Conservation (phyloP, 64 coral and sea anemone genomes). For the Exaiptasia diaphana region DNA sequence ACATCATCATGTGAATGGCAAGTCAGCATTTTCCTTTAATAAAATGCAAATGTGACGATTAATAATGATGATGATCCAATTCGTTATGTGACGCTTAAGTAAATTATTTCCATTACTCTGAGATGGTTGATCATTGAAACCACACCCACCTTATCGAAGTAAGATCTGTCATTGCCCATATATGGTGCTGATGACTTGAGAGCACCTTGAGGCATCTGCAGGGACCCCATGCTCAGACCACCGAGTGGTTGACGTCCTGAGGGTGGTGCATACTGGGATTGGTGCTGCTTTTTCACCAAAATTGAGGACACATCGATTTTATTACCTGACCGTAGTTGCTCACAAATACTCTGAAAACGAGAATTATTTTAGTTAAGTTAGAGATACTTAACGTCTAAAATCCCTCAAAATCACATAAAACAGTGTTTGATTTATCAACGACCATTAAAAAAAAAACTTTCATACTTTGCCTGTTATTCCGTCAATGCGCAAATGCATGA, state of each 20-base stretch:
- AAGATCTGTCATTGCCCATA: background rate
- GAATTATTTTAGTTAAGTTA: background rate
- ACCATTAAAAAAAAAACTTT: too few species aligned
- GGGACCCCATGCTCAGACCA: background rate
- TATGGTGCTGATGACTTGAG: background rate
- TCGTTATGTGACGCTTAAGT: too few species aligned
- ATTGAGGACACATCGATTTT: conserved; percentile 59
- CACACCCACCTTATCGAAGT: background rate
- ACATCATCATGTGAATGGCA: too few species aligned
- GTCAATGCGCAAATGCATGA: background rate
- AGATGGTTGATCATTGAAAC: too few species aligned
- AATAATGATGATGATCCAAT: too few species aligned
- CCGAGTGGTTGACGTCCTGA: background rate
- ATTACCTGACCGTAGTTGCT: conserved; percentile 58
- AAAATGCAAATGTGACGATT: too few species aligned
- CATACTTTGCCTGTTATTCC: too few species aligned
- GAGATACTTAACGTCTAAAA: background rate
- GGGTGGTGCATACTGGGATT: background rate
- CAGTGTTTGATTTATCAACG: too few species aligned
- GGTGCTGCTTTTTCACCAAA: background rate
- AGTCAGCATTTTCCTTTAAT: too few species aligned
- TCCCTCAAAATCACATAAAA: background rate
- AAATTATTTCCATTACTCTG: too few species aligned
- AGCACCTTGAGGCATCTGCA: background rate
- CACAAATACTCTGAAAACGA: conserved; percentile 52